These are phyloP conservation scores for Phengaris alcon DNA, from an alignment of 2,888 invertebrate species.

Conservation along the genomic window DNA sequence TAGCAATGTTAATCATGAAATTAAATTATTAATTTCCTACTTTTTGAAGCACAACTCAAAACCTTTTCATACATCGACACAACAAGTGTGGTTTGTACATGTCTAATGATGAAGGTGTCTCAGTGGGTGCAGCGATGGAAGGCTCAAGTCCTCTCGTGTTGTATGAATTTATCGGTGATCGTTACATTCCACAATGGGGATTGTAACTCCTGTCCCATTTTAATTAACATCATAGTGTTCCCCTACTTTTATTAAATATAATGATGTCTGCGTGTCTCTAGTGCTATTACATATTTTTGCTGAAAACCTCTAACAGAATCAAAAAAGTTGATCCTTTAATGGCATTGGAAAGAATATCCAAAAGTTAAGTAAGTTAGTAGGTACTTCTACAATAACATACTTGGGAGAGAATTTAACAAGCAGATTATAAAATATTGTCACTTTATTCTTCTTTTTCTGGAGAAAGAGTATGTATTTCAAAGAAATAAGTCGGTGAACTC, in stretches of 20 bases:
- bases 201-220: not conserved
- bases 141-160: not conserved
- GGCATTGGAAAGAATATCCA: not conserved
- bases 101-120: not conserved
- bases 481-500: not conserved
- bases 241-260: not conserved
- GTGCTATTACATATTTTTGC: not conserved
- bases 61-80: not conserved
- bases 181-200: slow-evolving; percentile 3
- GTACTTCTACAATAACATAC: not conserved
- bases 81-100: not conserved
- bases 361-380: not conserved
- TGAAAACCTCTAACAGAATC: too few relatives aligned
- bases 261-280: not conserved
- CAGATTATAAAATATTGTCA: not conserved
- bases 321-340: too few relatives aligned
- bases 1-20: too few relatives aligned
- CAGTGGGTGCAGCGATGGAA: not conserved
- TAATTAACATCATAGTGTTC: not conserved
- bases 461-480: not conserved
- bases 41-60: not conserved
- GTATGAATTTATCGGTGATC: not conserved
- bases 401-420: not conserved
- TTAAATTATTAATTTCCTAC: too few relatives aligned
- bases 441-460: not conserved